Evolutionary conservation across 2,888 invertebrate species (phyloP), one percentile per base, ranked within the genome.

Genomic region (Adineta ricciae): DNA sequence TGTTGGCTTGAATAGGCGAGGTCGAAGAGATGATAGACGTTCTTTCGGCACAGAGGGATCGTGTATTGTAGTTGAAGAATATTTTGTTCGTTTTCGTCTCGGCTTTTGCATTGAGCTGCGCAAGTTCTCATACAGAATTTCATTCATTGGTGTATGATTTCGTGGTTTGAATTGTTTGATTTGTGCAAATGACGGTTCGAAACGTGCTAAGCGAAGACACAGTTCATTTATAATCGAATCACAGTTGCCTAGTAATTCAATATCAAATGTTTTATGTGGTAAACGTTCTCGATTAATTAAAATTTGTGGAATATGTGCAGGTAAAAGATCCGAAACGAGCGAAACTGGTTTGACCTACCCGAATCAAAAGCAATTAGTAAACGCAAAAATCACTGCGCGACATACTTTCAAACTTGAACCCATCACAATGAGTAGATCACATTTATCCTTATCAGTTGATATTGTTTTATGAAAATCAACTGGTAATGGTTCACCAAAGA

Each of bases 401-500:
- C 19, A 50, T 50, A 64, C 64, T 92, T 95, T 95, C 49, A 96
- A 91, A 0, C 95, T 95, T 11, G 95, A 95, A 14, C 96, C 96
- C 89, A 96, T 95, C 2, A 96, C 95, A 88, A 96, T 94, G 64
- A 96, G 91, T 85, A 96, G 92, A 91, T 96, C 96, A 90, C 95
- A 95, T 86, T 93, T 92, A 86, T 94, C 93, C 89, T 94, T 94
- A 89, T 96, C 96, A 85, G 92, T 92, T 41, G 93, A 93, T 93
- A 96, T 94, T n/a, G 94, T 93, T 83, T 93, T 92, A 90, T 96
- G 95, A 89, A 96, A 96, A 87, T 93, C 93, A 87, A 94, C 94
- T 0, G 64, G 94, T 84, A 96, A 91, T 88, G 94, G 94, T 91
- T 96, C 96, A n/a, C 96, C 96, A 90, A 96, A 96, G 91, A 96